These are phyloP conservation scores for Epinotia nisella DNA, from an alignment of 2,888 invertebrate genomes.

Conservation along the genomic window DNA sequence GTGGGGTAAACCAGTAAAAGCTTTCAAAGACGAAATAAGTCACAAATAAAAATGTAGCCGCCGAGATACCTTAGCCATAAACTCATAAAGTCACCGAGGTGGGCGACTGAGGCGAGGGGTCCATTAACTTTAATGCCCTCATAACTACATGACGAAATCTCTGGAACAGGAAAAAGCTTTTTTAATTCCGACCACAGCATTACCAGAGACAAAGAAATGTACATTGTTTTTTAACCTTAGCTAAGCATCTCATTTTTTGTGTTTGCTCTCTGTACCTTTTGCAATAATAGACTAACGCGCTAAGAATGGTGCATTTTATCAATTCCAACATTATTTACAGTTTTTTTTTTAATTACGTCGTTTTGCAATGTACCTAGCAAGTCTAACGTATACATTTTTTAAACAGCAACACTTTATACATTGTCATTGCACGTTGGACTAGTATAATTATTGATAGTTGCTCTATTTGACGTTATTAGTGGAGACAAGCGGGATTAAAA, in stretches of 20 bases:
- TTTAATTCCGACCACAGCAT: constrained; percentile 64
- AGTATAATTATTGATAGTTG: no score
- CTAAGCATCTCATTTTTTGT: constrained; percentile 1
- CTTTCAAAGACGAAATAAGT: constrained; percentile 60
- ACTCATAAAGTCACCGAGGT: constrained; percentile 71
- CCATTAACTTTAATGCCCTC: constrained; percentile 79
- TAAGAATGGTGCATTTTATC: no score
- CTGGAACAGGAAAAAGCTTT: constrained; percentile 76
- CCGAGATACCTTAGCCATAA: constrained; percentile 66
- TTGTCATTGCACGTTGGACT: no score
- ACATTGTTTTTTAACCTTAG: constrained; percentile 35
- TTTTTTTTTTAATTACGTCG: no score
- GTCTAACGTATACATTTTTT: no score
- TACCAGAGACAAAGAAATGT: constrained; percentile 53
- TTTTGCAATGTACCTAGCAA: no score
- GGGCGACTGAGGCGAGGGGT: constrained; percentile 61
- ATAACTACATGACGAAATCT: constrained; percentile 76
- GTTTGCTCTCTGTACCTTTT: background rate
- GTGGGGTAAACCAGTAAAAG: constrained; percentile 46
- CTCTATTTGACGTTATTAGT: no score
- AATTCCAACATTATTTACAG: no score
- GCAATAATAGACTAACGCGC: background rate
- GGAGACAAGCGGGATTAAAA: no score
- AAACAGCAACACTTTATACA: no score
- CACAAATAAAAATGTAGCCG: constrained; percentile 64